Percentiles rank a stretch among this genome's conserved stretches.
Evolutionary conservation across 2,113 vertebrate genomes (phyloP).

Genomic region (Leucoraja erinaceus): DNA sequence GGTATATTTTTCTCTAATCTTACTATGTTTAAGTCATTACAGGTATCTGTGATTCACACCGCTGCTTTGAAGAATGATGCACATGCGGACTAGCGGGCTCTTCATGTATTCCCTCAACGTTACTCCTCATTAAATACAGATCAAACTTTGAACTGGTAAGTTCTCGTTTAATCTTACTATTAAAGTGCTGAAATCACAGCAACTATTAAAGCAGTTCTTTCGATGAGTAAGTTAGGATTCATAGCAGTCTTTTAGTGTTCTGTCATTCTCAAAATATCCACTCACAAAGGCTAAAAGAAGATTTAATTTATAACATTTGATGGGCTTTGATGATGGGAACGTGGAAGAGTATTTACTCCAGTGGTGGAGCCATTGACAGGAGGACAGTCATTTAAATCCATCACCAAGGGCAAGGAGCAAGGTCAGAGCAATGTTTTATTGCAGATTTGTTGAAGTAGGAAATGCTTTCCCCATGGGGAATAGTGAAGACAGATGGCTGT

Average conservation of each 20-base stretch:
- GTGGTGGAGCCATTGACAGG: neutral
- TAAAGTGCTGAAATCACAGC: neutral
- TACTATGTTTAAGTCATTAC: too few relatives aligned
- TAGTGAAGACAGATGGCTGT: neutral
- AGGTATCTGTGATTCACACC: too few relatives aligned
- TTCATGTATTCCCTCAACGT: too few relatives aligned
- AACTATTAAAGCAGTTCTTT: neutral
- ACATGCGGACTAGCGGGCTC: too few relatives aligned
- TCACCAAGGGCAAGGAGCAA: conserved; percentile 1
- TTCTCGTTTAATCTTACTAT: too few relatives aligned
- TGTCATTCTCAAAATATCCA: neutral
- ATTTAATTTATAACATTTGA: neutral
- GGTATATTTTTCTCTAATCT: too few relatives aligned
- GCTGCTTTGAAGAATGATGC: too few relatives aligned
- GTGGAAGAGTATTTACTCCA: neutral
- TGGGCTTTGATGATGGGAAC: neutral
- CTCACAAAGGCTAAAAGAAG: neutral
- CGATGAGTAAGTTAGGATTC: neutral
- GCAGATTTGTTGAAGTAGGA: neutral
- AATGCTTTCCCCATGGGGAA: neutral
- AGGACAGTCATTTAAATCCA: neutral
- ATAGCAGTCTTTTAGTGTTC: neutral
- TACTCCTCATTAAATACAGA: too few relatives aligned
- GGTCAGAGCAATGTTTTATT: neutral
- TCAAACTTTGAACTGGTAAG: too few relatives aligned